Base-by-base conservation (phyloP, 2,113 vertebrate genomes). In the Orthonyx spaldingii region DNA sequence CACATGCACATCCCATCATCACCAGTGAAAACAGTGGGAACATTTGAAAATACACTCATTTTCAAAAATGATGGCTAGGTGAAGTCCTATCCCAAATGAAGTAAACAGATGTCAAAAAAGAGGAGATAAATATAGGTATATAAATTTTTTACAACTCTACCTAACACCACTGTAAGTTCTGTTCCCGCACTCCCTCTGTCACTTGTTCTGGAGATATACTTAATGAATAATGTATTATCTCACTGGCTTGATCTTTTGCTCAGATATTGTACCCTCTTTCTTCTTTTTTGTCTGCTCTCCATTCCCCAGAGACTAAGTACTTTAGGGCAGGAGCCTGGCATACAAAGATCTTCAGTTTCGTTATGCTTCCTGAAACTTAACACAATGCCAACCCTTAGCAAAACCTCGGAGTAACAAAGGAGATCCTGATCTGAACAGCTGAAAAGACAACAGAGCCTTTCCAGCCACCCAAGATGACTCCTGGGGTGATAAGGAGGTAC, bases 141-240 rank as follows among this genome's bases (percentile, higher is more conserved):
- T 83, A 23, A 5, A 8, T 88, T 39, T 90, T 93, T 92, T 42
- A 69, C 47, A 91, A 49, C 53, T 57, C 63, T 88, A 90, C 42
- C 46, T 61, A 80, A 88, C 26, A 53, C 28, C 24, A 88, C 56
- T 74, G 39, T 42, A 85, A 91, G n/a, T 66, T 85, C 65, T 90
- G 71, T 77, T 88, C 92, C 61, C 4, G 5, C 55, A 80, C 26
- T 88, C 65, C 44, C 24, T 59, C 84, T 68, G 44, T 63, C 88
- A 80, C 23, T 90, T 72, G 83, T 84, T 70, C 83, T 88, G 71
- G 39, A 94, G 74, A 70, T 86, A 69, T 21, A 74, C 42, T 88
- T 95, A 80, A 86, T 95, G 82, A 93, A 94, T 92, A 94, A 92
- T 92, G 50, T 32, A 94, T 84, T 72, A 76, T 85, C 56, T 86